Evolutionary conservation across 1,140 invertebrate species (phyloP).

Genomic region (Sipha flava): DNA sequence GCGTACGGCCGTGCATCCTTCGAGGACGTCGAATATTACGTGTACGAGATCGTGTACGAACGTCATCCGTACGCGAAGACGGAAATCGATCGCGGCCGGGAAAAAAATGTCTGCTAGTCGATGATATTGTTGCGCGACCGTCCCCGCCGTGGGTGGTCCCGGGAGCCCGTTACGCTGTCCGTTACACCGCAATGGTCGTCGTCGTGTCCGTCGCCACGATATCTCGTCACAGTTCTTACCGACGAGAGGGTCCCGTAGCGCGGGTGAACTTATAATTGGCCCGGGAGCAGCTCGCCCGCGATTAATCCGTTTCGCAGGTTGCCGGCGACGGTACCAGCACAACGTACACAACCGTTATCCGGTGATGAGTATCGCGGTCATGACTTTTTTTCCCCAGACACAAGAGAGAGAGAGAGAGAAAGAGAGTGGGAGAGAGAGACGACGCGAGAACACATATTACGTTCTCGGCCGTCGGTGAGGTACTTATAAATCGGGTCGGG

Average conservation of each 20-base stretch:
- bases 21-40: too few relatives aligned
- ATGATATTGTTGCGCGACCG: too few relatives aligned
- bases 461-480: too few relatives aligned
- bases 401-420: not conserved
- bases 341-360: not conserved
- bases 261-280: not conserved
- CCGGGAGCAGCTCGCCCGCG: slow-evolving; percentile 65
- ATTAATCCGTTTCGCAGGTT: not conserved
- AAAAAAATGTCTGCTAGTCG: too few relatives aligned
- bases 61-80: too few relatives aligned
- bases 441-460: not conserved
- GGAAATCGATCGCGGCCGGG: too few relatives aligned
- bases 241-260: not conserved
- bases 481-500: too few relatives aligned
- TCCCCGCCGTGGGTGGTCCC: not conserved
- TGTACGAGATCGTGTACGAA: too few relatives aligned
- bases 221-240: not conserved
- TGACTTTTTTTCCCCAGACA: not conserved
- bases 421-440: not conserved
- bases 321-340: too few relatives aligned
- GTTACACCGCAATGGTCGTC: not conserved
- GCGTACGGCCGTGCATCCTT: too few relatives aligned
- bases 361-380: not conserved
- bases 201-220: not conserved
- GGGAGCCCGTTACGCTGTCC: not conserved